Conservation (phyloP, 2,888 invertebrate species). For the Gymnocheta viridis region DNA sequence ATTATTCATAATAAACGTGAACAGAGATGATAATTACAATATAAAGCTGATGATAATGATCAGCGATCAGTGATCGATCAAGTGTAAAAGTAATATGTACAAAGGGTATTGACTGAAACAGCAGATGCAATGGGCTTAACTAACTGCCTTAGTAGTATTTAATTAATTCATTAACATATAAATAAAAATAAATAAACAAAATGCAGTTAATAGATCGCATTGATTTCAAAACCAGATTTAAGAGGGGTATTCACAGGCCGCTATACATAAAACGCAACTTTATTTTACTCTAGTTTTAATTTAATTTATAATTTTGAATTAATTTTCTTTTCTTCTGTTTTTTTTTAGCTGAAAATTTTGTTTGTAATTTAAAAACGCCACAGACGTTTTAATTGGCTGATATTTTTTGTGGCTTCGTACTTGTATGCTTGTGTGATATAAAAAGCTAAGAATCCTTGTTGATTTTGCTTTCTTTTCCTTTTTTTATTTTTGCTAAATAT, state of each 20-base stretch:
- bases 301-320: slow-evolving; percentile 20
- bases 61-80: slow-evolving; percentile 31
- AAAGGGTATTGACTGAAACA: slow-evolving; percentile 49
- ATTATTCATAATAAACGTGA: neutral
- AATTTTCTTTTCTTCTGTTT: slow-evolving; percentile 25
- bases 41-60: slow-evolving; percentile 10
- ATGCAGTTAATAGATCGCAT: slow-evolving; percentile 28
- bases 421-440: slow-evolving; percentile 8
- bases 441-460: slow-evolving; percentile 31
- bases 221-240: slow-evolving; percentile 21
- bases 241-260: slow-evolving; percentile 6
- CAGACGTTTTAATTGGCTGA: slow-evolving; percentile 60
- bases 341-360: slow-evolving; percentile 57
- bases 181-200: slow-evolving; percentile 21
- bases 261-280: slow-evolving; percentile 17
- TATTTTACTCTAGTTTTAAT: neutral
- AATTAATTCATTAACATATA: slow-evolving; percentile 38
- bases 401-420: neutral
- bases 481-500: neutral
- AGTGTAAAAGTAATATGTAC: slow-evolving; percentile 35
- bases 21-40: slow-evolving; percentile 12
- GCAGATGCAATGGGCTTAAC: slow-evolving; percentile 34
- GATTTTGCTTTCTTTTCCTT: neutral
- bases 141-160: slow-evolving; percentile 1
- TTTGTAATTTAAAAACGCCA: slow-evolving; percentile 44